Conservation (phyloP, 2,797 vertebrate species). For the Cossypha caffra region DNA sequence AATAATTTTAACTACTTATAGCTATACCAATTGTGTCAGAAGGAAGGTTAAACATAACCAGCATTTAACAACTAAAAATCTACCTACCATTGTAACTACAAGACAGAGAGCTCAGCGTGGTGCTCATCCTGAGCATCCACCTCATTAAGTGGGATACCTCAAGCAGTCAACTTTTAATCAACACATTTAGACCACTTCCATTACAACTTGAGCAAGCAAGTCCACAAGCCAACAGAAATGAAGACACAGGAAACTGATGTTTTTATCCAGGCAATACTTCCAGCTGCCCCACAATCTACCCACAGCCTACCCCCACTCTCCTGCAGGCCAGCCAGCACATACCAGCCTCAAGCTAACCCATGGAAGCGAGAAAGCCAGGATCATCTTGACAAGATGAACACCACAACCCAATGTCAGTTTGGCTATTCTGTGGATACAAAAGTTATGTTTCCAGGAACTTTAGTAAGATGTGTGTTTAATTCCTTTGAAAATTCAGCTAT, state of each 20-base stretch:
- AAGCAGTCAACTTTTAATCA: neutral
- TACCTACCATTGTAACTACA: neutral
- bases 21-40: neutral
- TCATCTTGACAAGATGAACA: neutral
- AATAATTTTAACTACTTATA: neutral
- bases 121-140: neutral
- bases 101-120: neutral
- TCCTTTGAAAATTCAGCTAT: neutral
- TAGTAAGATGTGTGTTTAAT: neutral
- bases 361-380: neutral
- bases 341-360: neutral
- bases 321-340: neutral
- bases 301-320: neutral
- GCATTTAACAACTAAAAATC: neutral
- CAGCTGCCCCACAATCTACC: neutral
- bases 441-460: neutral
- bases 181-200: neutral
- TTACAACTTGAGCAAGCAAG: neutral
- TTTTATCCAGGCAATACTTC: neutral
- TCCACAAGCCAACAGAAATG: neutral
- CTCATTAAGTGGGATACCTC: neutral
- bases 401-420: neutral
- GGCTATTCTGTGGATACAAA: neutral
- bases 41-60: neutral
- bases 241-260: neutral